These are phyloP conservation scores for Eupithecia pulchellata DNA, from an alignment of 2,888 invertebrate species.

Conservation along the genomic window DNA sequence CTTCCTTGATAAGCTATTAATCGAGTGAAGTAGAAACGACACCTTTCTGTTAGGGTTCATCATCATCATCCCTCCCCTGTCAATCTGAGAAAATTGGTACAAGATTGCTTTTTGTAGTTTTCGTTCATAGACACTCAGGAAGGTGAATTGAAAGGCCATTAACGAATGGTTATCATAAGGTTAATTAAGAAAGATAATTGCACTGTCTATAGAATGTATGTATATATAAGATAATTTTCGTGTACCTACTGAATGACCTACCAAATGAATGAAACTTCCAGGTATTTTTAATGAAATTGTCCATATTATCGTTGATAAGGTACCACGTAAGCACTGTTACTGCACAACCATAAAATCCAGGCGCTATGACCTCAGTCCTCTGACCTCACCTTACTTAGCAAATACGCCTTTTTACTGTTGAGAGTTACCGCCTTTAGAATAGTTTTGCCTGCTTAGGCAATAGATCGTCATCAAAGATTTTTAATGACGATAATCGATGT, in stretches of 20 bases:
- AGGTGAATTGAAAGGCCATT: background rate
- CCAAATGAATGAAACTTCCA: too few relatives aligned
- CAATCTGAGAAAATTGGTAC: background rate
- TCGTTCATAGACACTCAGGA: background rate
- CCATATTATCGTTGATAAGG: constrained; percentile 75
- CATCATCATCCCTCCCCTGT: background rate
- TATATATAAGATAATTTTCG: too few relatives aligned
- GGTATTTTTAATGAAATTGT: too few relatives aligned
- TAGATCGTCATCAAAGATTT: background rate
- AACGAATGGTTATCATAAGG: background rate
- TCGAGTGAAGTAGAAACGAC: background rate
- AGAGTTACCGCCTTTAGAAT: background rate
- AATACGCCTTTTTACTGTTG: constrained; percentile 7
- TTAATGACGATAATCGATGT: background rate
- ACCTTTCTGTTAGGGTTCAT: background rate
- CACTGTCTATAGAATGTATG: too few relatives aligned
- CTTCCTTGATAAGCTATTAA: constrained; percentile 32
- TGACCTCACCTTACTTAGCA: constrained; percentile 27
- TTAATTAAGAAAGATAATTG: background rate
- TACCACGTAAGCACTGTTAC: constrained; percentile 49
- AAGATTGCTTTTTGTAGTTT: background rate
- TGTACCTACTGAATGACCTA: too few relatives aligned
- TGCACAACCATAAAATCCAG: constrained; percentile 27
- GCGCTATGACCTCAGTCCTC: constrained; percentile 11
- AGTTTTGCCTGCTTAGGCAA: background rate